Evolutionary conservation across 2,888 invertebrate species (phyloP), one percentile per base, ranked within the genome.

Genomic region (Cheilosia scutellata): DNA sequence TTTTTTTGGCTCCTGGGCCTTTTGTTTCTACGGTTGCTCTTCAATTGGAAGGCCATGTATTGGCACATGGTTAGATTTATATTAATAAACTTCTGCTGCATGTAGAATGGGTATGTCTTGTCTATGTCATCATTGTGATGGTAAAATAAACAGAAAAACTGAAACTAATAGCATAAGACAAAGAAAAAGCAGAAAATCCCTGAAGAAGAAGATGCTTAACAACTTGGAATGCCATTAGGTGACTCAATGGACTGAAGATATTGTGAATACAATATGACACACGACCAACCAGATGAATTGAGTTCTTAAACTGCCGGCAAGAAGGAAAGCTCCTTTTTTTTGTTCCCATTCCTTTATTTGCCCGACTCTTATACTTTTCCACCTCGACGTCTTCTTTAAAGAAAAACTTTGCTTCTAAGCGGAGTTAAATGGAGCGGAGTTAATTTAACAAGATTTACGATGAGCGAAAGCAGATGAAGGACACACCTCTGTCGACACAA

Each of bases 361-460:
- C 37, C 25, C 4, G 55, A n/a, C 55, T 60, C 40, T 72, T 27
- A 40, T 79, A 57, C 31, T 16, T 60, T 60, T 53, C 60, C 27
- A 44, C 60, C 37, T 60, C 47, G 49, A 68, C 29, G 53, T 71
- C 40, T 74, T 47, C n/a, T 60, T 80, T 74, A 65, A 60, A 53
- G 29, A 49, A 47, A 53, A 79, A 57, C 58, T 71, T 72, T 44
- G 37, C 47, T 76, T 44, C 57, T 65, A 80, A 87, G 57, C 63
- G 74, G 62, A 87, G 82, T 82, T 77, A 72, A 87, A 87, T 87
- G 76, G 72, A 82, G 86, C 72, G 70, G 42, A 77, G 82, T 87
- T 87, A 87, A 87, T 82, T 87, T 74, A 87, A 87, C 71, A 82
- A 82, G 72, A 87, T 77, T 82, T 87, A 82, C 86, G 65, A 72